Conservation (phyloP, 2,888 invertebrate species). For the Ernsta delagoae region DNA sequence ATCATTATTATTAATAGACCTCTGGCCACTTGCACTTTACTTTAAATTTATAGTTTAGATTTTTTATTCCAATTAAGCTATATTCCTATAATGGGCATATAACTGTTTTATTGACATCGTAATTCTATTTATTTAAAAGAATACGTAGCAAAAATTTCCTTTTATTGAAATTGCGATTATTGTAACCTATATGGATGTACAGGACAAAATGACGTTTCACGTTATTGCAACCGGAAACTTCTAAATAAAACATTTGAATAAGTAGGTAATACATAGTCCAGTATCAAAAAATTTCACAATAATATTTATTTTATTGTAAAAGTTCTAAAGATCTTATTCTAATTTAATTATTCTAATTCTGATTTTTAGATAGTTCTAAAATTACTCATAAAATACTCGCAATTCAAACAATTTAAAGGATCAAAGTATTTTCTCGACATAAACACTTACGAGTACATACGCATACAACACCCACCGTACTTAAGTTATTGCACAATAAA, state of each 20-base stretch:
- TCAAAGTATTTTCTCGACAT: not conserved
- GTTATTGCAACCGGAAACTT: not conserved
- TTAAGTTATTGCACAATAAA: constrained; percentile 31
- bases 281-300: no score
- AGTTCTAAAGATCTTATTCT: no score
- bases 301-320: no score
- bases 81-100: constrained; percentile 19
- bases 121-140: constrained; percentile 18
- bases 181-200: not conserved
- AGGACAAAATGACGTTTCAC: no score
- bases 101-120: constrained; percentile 23
- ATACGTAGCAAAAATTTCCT: constrained; percentile 10
- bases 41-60: constrained; percentile 34
- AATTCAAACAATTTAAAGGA: no score
- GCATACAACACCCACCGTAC: not conserved
- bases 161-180: not conserved
- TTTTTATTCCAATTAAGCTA: constrained; percentile 32
- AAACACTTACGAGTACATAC: not conserved
- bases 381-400: no score
- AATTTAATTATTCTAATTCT: no score
- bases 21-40: constrained; percentile 25
- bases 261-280: no score
- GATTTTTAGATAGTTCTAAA: no score
- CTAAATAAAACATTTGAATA: no score
- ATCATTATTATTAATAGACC: constrained; percentile 35